Evolutionary conservation across 2,888 invertebrate genomes (phyloP), one percentile per base, ranked within the genome.

Genomic region (Limnephilus lunatus): DNA sequence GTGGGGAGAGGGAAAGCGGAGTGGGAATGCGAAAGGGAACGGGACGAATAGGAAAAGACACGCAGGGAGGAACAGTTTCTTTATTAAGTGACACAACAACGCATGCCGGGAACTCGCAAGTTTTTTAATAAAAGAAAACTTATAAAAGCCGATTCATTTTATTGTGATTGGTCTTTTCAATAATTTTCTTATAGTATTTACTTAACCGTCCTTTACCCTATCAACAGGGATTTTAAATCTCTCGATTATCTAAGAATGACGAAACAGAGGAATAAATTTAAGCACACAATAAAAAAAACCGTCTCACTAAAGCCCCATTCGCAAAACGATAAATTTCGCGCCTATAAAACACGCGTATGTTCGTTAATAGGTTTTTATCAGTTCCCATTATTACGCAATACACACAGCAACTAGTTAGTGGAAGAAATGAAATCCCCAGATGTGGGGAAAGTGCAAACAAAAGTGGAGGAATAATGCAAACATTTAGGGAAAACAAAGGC

Each of bases 401-500:
- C 53, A 53, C 53, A 19, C 19, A 53, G 53, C 53, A 68, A 68
- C 68, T 68, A 68, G 68, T 68, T 68, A 68, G 68, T 9, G 68
- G 68, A 25, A 68, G 68, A 25, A 68, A 68, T 68, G 68, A 68
- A 68, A 68, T 68, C 68, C 68, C 68, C 68, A n/a, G 25, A 68
- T 68, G n/a, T 68, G 68, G 68, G 68, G 25, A 68, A 68, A 68
- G n/a, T n/a, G 68, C 68, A 68, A 68, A 68, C 68, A 68, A 68
- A 68, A 25, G 83, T 32, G 35, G 25, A n/a, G 83, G 83, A 83
- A 83, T 83, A 83, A 83, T 83, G 35, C 83, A 32, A 15, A 83
- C 83, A 83, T 83, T 83, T 83, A 32, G 83, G 83, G 83, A 83
- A 83, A 35, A 35, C 83, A 35, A 83, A 35, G 25, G 83, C 83